Base-by-base conservation (phyloP, 2,888 invertebrate species). In the Amphipyra berbera region DNA sequence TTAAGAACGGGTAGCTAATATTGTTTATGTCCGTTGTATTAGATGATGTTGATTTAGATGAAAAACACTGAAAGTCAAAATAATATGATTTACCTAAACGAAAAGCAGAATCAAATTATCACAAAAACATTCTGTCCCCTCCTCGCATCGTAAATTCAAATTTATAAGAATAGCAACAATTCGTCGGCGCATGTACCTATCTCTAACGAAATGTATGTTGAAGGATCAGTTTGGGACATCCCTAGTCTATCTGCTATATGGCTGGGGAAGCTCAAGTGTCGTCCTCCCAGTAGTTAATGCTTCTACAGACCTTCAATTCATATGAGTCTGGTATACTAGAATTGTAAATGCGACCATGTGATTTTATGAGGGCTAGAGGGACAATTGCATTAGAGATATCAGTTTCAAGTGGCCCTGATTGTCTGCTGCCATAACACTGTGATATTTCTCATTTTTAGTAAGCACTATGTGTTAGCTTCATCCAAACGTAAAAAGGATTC, bases 201-300 rank as follows among this genome's bases (percentile, higher is more conserved):
- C 61, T 73, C 40, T 61, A 58, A 73, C 57, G 44, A 73, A 73
- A 73, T 71, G 61, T 71, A 71, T 71, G 61, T 69, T 61, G 61
- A 71, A 71, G 74, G 70, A 71, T 73, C 68, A 73, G 61, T 73
- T 61, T 68, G 73, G 61, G 71, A 71, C 71, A 71, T 71, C 71
- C 74, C 71, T 73, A 61, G 61, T 61, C 73, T 68, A 71, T 71
- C 54, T 73, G 44, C 44, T 45, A 61, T 61, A 68, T 45, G 48
- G 52, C 47, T 67, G 41, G 73, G 71, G 60, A 61, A 50, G 46
- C 61, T 73, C 42, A 54, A 68, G 57, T 71, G 54, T 58, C 61
- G 50, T 61, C 57, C 47, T 73, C 44, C 42, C 42, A 58, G 57
- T 50, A 58, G 47, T 55, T 68, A 68, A 70, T 73, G 57, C 68